These are phyloP conservation scores for Erythrocercus mccallii DNA, from an alignment of 2,113 vertebrate genomes.

Conservation along the genomic window DNA sequence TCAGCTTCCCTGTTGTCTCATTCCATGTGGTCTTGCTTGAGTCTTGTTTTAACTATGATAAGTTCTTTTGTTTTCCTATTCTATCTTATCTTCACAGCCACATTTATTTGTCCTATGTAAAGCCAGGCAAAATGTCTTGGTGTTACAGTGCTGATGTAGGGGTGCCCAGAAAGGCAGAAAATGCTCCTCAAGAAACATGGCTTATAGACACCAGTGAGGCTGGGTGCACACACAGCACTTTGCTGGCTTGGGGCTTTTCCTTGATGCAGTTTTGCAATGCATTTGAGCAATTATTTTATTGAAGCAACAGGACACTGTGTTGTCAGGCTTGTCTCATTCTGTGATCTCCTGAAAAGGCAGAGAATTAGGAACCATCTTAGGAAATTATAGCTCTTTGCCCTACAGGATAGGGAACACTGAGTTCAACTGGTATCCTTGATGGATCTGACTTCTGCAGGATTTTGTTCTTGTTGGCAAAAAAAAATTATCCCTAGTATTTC, in stretches of 20 bases:
- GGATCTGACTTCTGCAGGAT: background rate
- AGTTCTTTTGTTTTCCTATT: background rate
- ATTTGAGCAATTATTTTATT: background rate
- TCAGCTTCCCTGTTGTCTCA: background rate
- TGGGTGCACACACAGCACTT: background rate
- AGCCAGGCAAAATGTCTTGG: background rate
- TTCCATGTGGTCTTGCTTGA: background rate
- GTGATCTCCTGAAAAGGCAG: background rate
- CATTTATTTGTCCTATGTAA: background rate
- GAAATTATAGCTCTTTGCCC: background rate
- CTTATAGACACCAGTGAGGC: background rate
- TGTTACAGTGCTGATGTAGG: background rate
- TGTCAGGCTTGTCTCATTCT: background rate
- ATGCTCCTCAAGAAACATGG: background rate
- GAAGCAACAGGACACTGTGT: background rate
- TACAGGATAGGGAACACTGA: background rate
- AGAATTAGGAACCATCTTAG: background rate
- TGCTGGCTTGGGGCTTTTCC: background rate
- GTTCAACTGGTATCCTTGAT: background rate
- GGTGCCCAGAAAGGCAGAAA: background rate
- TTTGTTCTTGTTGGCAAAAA: background rate
- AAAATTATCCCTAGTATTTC: background rate
- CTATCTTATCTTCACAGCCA: background rate
- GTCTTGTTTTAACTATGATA: background rate
- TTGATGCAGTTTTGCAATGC: background rate